phyloP scores from a whole-genome alignment of 2,797 vertebrate genomes.

The Remorina albescens region DNA sequence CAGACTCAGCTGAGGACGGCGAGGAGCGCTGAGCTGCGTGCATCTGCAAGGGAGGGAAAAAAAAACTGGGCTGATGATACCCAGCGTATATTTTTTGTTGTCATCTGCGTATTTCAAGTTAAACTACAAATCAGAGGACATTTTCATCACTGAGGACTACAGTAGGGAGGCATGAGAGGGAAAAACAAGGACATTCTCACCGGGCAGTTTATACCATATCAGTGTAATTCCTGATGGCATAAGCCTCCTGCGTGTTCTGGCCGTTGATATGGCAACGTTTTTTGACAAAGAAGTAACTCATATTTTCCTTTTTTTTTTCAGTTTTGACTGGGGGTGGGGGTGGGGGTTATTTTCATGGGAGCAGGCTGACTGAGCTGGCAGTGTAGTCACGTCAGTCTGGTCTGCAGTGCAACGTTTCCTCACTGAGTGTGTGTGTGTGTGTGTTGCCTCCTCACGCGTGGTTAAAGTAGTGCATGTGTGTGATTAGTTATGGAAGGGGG shows the following conservation, averaged over 20 bases:
- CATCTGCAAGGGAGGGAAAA: constrained; percentile 77
- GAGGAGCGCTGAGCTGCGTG: constrained; percentile 76
- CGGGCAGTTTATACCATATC: constrained; percentile 39
- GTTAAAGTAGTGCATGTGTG: constrained; percentile 70
- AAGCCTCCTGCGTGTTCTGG: constrained; percentile 25
- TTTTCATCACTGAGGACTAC: constrained; percentile 68
- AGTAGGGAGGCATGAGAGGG: constrained; percentile 24
- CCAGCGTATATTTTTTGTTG: constrained; percentile 73
- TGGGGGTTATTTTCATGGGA: constrained; percentile 64
- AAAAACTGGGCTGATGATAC: constrained; percentile 72
- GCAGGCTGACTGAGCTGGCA: constrained; percentile 69
- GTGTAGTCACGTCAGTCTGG: constrained; percentile 78
- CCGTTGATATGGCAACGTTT: constrained; percentile 56
- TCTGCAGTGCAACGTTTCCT: constrained; percentile 81
- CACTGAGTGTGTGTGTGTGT: constrained; percentile 14
- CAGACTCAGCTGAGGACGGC: constrained; percentile 76
- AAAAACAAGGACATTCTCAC: constrained; percentile 35
- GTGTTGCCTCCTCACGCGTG: constrained; percentile 62
- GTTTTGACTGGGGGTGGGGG: constrained; percentile 59
- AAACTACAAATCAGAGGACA: constrained; percentile 81
- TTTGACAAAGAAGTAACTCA: constrained; percentile 43
- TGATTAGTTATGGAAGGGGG: constrained; percentile 69
- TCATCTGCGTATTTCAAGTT: constrained; percentile 79
- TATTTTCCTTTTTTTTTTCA: constrained; percentile 48
- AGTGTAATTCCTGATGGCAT: constrained; percentile 28